phyloP scores from a whole-genome alignment of 2,113 vertebrate species.

The Gopherus flavomarginatus region DNA sequence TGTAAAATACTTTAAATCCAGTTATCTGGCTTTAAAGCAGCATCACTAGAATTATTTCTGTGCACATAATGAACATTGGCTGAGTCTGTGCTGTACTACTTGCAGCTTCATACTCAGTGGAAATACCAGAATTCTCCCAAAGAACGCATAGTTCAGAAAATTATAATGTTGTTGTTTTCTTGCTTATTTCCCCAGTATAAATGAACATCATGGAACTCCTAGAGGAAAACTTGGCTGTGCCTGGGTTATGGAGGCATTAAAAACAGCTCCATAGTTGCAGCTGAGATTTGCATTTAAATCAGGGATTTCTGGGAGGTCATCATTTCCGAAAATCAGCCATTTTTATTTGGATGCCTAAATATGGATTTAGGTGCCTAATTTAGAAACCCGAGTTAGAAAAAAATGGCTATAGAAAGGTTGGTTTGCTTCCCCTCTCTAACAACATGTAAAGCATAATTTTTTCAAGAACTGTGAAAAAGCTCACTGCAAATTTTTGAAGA shows the following conservation, averaged over 20 bases:
- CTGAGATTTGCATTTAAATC: slow-evolving; percentile 29
- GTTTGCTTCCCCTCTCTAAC: background rate
- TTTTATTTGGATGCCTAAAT: slow-evolving; percentile 25
- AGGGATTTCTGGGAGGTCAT: slow-evolving; percentile 61
- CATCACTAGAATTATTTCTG: background rate
- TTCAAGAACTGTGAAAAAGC: background rate
- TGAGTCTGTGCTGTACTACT: slow-evolving; percentile 1
- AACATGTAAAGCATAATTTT: background rate
- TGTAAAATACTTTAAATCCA: background rate
- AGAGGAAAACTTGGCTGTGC: slow-evolving; percentile 37
- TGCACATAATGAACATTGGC: rapidly evolving
- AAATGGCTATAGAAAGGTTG: background rate
- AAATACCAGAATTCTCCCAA: slow-evolving; percentile 22
- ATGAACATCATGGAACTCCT: slow-evolving; percentile 61
- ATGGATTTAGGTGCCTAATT: background rate
- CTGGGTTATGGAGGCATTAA: slow-evolving; percentile 51
- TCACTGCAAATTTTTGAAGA: background rate
- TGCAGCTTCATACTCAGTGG: background rate
- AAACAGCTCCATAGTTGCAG: slow-evolving; percentile 27
- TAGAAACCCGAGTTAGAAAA: slow-evolving; percentile 10
- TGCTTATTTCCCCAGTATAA: slow-evolving; percentile 55
- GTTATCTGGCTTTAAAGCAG: background rate
- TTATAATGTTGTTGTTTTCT: slow-evolving; percentile 52
- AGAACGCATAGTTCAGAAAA: slow-evolving; percentile 21
- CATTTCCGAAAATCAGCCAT: background rate